Evolutionary conservation across 92 coral and sea anemone species (phyloP).

Genomic region (Virgularia gustaviana): DNA sequence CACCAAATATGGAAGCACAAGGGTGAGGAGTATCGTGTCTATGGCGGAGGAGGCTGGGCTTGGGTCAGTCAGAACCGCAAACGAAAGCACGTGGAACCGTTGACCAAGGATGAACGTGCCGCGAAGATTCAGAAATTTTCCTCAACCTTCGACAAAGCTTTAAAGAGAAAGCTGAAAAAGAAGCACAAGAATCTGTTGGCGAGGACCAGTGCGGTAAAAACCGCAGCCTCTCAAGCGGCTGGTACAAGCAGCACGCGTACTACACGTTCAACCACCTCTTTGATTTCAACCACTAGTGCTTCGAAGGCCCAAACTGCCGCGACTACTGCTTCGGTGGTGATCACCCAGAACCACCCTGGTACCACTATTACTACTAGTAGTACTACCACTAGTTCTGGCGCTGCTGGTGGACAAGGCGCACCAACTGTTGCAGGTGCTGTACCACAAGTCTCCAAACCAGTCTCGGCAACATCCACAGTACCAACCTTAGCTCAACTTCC

Average conservation of each 20-base stretch:
- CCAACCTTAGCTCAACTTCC: neutral
- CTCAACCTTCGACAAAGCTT: conserved; percentile 62
- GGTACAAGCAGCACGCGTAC: conserved; percentile 7
- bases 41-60: conserved; percentile 97
- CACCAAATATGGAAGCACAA: conserved; percentile 98
- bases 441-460: conserved; percentile 6
- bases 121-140: conserved; percentile 70
- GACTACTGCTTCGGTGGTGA: neutral
- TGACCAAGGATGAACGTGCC: conserved; percentile 58
- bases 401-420: neutral
- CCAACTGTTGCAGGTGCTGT: neutral
- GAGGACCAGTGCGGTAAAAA: neutral
- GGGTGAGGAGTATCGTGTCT: conserved; percentile 95
- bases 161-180: conserved; percentile 38
- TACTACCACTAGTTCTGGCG: neutral
- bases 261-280: neutral
- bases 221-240: conserved; percentile 11
- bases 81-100: conserved; percentile 53
- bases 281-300: neutral
- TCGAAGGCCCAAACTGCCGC: neutral
- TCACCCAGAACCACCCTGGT: neutral
- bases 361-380: neutral
- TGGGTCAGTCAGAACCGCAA: conserved; percentile 85
- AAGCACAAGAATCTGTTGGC: conserved; percentile 13
- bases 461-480: neutral